Evolutionary conservation across 2,113 vertebrate species (phyloP), one percentile per base, ranked within the genome.

Genomic region (Psilopogon haemacephalus): DNA sequence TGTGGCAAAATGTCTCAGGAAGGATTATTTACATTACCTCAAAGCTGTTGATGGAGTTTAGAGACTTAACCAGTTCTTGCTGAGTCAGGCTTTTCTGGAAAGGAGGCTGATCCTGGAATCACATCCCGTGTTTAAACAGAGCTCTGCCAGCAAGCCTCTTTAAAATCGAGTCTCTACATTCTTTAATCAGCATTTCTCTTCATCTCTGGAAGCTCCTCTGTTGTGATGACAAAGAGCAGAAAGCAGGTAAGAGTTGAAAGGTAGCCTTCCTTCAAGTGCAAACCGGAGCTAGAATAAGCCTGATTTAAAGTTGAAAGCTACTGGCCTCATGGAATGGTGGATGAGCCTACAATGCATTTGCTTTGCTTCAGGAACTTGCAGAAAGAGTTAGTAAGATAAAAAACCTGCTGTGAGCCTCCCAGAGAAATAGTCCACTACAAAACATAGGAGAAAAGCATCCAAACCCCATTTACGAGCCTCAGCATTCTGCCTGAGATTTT

Each of bases 341-440:
- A 8, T 24, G 55, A 86, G 17, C 7, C 54, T 40, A 40, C 12
- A 16, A 9, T 27, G 6, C 15, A 15, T 35, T 84, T 56, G 60
- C n/a, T 62, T 69, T 16, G 2, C 26, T 86, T 90, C 6, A 55
- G 30, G 76, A 81, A 56, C 27, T 64, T 80, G 52, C 17, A 70
- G 62, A 92, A 89, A 67, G 52, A 82, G 38, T 73, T 44, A 80
- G 40, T n/a, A 89, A 40, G 40, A 62, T 30, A 91, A 68, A 68
- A 97, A 93, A 93, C 6, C 17, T 80, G 27, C 59, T 77, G 19
- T 69, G 40, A 69, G 33, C n/a, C 68, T 88, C 48, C 9, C 35
- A 92, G 69, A 91, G 72, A 94, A 95, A 71, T 32, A 84, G 88
- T 62, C 26, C 37, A 59, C 62, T 91, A 33, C 6, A 23, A 91